Evolutionary conservation across 2,888 invertebrate species (phyloP), one percentile per base, ranked within the genome.

Genomic region (Neoaliturus tenellus): DNA sequence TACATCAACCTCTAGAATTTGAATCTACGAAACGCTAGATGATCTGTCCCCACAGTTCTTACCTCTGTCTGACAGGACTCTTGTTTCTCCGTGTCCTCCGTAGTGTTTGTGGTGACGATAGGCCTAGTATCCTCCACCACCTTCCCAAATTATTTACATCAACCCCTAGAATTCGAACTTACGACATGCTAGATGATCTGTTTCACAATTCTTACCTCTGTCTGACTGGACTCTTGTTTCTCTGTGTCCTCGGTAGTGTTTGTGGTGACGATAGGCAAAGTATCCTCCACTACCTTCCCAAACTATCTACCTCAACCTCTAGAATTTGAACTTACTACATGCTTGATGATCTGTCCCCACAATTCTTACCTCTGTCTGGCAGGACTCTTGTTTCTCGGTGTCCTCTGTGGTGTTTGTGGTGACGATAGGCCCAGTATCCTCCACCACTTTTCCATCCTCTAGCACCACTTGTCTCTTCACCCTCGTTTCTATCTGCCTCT

Each of bases 371-470:
- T 97, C 97, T 84, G 96, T 96, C 89, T 97, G 96, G 89, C 97
- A 96, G 87, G 95, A 95, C 90, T 97, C 97, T 89, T 97, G 96
- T 85, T 96, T 97, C 89, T 97, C 96, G 71, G 96, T 96, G 90
- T 98, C 97, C 91, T 97, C 97, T 71, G 96, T 97, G 86, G 97
- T 97, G 87, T 96, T 96, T 86, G 97, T 97, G 87, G 97, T 97
- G 89, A 98, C 95, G 90, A 97, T 94, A 4, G 98, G 98, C 14
- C 98, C 98, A 3, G 97, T 95, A 91, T 98, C 98, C 88, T 95
- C 96, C 85, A 98, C 95, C 85, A 98, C 96, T 89, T 96, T 95
- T 41, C 98, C 98, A 92, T 98, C 97, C 92, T 98, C 97, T 87
- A 97, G 92, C 86, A 97, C 94, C 85, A 98, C 93, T 91, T 98